phyloP scores from a whole-genome alignment of 2,113 vertebrate species.

The Lepidothrix coronata region DNA sequence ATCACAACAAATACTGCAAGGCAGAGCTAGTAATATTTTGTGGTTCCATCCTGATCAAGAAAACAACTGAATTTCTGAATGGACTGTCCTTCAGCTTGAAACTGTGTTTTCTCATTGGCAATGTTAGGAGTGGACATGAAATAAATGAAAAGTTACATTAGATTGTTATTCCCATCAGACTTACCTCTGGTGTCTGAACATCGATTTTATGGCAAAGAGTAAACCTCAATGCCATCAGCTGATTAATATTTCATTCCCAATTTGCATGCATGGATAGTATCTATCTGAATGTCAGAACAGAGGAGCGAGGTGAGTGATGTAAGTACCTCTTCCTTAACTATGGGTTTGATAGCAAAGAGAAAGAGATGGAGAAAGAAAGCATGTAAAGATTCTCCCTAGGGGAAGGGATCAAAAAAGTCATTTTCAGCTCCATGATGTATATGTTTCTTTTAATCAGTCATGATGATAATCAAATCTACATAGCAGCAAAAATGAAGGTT shows the following conservation, averaged over 20 bases:
- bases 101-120: not conserved
- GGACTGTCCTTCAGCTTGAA: not conserved
- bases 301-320: not conserved
- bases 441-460: not conserved
- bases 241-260: not conserved
- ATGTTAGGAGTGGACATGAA: not conserved
- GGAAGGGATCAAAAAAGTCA: not conserved
- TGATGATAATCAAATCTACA: not conserved
- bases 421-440: not conserved
- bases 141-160: not conserved
- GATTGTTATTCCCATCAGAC: conserved; percentile 20
- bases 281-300: not conserved
- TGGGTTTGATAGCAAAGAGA: not conserved
- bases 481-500: not conserved
- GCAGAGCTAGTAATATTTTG: not conserved
- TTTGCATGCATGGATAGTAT: not conserved
- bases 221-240: not conserved
- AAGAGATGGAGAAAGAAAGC: not conserved
- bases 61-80: not conserved
- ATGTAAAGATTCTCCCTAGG: not conserved
- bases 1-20: not conserved
- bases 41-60: not conserved
- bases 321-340: not conserved
- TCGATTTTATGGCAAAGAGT: not conserved
- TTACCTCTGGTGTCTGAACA: not conserved